A percentile compares a stretch with the other conserved stretches of the same genome.
Conservation (phyloP, 2,113 vertebrate genomes). For the Archocentrus centrarchus region DNA sequence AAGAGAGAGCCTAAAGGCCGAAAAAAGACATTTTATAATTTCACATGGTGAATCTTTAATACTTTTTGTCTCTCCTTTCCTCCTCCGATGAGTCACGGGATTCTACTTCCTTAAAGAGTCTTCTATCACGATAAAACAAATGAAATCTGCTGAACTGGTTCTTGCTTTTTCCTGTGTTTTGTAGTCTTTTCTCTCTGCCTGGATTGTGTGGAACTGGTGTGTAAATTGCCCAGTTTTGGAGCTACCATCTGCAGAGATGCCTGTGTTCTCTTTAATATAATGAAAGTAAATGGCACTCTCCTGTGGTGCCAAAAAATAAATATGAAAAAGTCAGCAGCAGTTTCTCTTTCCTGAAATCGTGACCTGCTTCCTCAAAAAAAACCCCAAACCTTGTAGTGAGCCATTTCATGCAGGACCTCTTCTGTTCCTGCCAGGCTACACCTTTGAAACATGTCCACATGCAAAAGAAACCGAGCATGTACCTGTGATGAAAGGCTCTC, state of each 20-base stretch:
- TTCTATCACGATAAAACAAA: too few relatives aligned
- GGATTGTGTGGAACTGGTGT: not conserved
- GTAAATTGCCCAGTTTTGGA: not conserved
- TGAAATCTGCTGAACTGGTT: not conserved
- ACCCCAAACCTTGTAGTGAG: not conserved
- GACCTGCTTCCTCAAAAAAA: not conserved
- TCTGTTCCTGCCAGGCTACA: not conserved
- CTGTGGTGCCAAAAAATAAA: not conserved
- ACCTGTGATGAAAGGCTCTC: not conserved
- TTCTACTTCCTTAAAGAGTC: not conserved
- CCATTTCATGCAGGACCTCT: not conserved
- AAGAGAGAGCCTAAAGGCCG: constrained; percentile 25
- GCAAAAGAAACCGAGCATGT: not conserved
- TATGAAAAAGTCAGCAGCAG: not conserved
- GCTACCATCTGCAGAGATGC: not conserved
- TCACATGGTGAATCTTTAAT: not conserved
- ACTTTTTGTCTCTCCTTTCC: not conserved
- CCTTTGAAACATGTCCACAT: not conserved
- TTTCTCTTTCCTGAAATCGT: not conserved
- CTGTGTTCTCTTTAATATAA: not conserved
- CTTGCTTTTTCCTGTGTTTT: not conserved
- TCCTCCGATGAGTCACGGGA: not conserved
- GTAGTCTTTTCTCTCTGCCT: not conserved
- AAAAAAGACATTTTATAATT: not conserved
- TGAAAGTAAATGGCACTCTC: not conserved